Conservation (phyloP, 2,797 vertebrate species). For the Sciaenops ocellatus region DNA sequence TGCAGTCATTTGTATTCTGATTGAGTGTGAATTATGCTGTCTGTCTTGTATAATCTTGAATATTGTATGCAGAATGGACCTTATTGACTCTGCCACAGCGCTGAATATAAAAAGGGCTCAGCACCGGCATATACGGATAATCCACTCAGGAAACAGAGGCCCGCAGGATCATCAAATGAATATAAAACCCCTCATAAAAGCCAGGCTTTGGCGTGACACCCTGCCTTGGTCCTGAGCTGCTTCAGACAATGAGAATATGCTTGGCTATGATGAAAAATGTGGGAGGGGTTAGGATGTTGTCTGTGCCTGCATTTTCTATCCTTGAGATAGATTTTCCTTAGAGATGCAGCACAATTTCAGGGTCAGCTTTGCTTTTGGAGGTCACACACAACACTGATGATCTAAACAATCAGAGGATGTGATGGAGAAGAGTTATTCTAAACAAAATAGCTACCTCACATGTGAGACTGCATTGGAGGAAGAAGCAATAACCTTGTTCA, state of each 20-base stretch:
- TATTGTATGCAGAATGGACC: conserved; percentile 86
- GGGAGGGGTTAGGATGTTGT: conserved; percentile 62
- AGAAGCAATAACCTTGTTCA: not conserved
- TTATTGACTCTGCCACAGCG: conserved; percentile 82
- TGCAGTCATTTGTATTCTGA: conserved; percentile 84
- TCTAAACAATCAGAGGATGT: conserved; percentile 16
- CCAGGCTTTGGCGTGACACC: conserved; percentile 82
- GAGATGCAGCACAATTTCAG: conserved; percentile 44
- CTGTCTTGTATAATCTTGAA: conserved; percentile 86
- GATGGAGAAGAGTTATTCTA: not conserved
- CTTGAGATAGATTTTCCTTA: conserved; percentile 35
- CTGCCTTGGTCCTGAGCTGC: conserved; percentile 77
- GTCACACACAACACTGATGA: conserved; percentile 42
- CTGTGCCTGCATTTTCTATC: conserved; percentile 54
- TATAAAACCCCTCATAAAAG: conserved; percentile 84
- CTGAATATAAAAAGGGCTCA: conserved; percentile 83
- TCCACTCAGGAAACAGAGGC: conserved; percentile 85
- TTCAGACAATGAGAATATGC: conserved; percentile 74
- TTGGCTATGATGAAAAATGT: conserved; percentile 68
- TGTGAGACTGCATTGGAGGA: not conserved
- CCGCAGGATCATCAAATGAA: conserved; percentile 85
- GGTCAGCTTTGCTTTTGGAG: conserved; percentile 56
- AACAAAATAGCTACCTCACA: not conserved
- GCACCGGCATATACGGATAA: conserved; percentile 81
- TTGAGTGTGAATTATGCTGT: conserved; percentile 84